phyloP scores from a whole-genome alignment of 2,888 invertebrate genomes.

The Catocala sponsa region DNA sequence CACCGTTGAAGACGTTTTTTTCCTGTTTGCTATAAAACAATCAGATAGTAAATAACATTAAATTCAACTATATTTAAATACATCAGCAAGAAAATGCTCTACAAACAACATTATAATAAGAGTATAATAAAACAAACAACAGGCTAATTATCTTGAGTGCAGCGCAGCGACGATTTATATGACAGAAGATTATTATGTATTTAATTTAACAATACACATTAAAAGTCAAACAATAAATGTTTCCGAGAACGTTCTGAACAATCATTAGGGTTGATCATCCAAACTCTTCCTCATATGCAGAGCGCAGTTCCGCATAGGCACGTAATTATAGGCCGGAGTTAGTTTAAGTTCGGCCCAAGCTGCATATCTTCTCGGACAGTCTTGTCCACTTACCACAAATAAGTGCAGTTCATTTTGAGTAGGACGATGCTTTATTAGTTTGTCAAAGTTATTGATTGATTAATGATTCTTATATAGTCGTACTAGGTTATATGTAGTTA shows the following conservation, averaged over 20 bases:
- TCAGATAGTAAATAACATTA: no score
- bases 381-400: no score
- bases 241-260: slow-evolving; percentile 30
- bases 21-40: no score
- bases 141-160: not conserved
- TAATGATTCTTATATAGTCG: no score
- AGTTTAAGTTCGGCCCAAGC: slow-evolving; percentile 61
- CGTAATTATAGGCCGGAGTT: slow-evolving; percentile 45
- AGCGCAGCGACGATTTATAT: slow-evolving; percentile 2
- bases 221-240: slow-evolving; percentile 21
- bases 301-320: slow-evolving; percentile 36
- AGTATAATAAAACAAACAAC: not conserved
- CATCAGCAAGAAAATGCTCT: not conserved
- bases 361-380: no score
- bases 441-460: no score
- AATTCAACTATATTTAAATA: no score
- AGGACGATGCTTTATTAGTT: no score
- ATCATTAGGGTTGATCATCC: slow-evolving; percentile 30
- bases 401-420: no score
- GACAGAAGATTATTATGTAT: slow-evolving; percentile 7
- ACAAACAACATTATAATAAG: not conserved
- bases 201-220: slow-evolving; percentile 19
- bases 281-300: slow-evolving; percentile 25
- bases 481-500: no score
- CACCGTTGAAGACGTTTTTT: no score